Evolutionary conservation across 2,888 invertebrate genomes (phyloP).

Genomic region (Amphiduros pacificus): DNA sequence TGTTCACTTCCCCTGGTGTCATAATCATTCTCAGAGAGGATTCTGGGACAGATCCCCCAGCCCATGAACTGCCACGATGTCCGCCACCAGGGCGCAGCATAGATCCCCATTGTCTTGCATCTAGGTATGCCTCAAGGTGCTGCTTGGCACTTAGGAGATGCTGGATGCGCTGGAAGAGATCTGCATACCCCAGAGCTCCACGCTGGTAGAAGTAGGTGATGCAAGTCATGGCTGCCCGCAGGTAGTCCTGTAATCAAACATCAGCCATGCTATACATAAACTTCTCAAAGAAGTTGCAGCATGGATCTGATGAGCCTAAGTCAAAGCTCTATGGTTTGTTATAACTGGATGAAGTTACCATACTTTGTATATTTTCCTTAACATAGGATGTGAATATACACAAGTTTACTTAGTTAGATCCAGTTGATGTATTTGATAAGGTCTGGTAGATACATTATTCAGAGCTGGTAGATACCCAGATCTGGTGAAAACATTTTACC

Average conservation of each 20-base stretch:
- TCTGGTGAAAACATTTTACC: too few species aligned
- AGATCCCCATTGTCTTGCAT: slow-evolving; percentile 41
- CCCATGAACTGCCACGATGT: neutral
- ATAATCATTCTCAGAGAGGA: slow-evolving; percentile 31
- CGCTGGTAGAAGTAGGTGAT: slow-evolving; percentile 54
- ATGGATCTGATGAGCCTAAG: too few species aligned
- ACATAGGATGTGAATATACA: too few species aligned
- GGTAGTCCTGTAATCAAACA: slow-evolving; percentile 52
- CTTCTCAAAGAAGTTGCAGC: too few species aligned
- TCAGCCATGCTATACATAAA: too few species aligned
- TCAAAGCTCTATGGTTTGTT: too few species aligned
- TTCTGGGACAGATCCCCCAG: slow-evolving; percentile 1
- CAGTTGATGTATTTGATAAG: too few species aligned
- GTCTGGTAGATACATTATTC: too few species aligned
- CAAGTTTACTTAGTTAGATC: too few species aligned
- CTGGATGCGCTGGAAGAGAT: slow-evolving; percentile 43
- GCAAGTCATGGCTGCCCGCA: slow-evolving; percentile 60
- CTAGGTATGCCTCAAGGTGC: slow-evolving; percentile 55
- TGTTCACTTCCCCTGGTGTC: slow-evolving; percentile 47
- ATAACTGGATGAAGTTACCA: too few species aligned
- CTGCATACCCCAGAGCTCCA: slow-evolving; percentile 53
- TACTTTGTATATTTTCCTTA: too few species aligned
- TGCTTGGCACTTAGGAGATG: slow-evolving; percentile 52
- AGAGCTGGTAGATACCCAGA: too few species aligned
- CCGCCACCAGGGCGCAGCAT: neutral